phyloP scores from a whole-genome alignment of 1,140 invertebrate genomes.

The Drosophila murphyi region DNA sequence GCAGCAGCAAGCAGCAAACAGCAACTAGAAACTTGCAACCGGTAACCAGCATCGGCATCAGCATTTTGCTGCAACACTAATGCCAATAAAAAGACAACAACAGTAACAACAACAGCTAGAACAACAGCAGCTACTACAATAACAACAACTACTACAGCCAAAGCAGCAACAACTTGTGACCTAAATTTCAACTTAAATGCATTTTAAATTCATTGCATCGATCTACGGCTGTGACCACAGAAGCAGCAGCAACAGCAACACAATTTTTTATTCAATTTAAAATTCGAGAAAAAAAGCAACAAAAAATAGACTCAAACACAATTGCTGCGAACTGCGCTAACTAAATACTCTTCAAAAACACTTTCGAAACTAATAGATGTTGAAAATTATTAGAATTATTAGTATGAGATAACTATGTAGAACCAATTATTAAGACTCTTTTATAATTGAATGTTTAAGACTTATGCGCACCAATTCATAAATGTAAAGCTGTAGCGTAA shows the following conservation, averaged over 20 bases:
- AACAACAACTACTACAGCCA: conserved; percentile 33
- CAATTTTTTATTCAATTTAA: conserved; percentile 64
- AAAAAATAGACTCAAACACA: conserved; percentile 31
- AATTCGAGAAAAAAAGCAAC: conserved; percentile 50
- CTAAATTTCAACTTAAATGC: conserved; percentile 81
- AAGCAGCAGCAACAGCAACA: conserved; percentile 20
- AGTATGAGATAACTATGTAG: too few species aligned
- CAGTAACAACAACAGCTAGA: conserved; percentile 31
- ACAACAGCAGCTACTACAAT: conserved; percentile 29
- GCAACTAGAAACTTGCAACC: conserved; percentile 38
- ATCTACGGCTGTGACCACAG: conserved; percentile 58
- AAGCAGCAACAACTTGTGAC: conserved; percentile 74
- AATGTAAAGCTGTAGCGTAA: too few species aligned
- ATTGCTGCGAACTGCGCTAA: conserved; percentile 22
- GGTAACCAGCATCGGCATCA: conserved; percentile 8
- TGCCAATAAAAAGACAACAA: conserved; percentile 40
- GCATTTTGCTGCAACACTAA: conserved; percentile 22
- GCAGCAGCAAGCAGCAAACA: conserved; percentile 39
- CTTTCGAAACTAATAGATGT: neutral
- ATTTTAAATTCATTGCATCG: conserved; percentile 83
- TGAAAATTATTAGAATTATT: too few species aligned
- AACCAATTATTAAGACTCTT: too few species aligned
- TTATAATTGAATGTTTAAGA: too few species aligned
- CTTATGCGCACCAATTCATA: too few species aligned
- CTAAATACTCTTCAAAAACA: conserved; percentile 33